Evolutionary conservation across 37 sponge, comb jelly and placozoan species (phyloP), one percentile per base, ranked within the genome.

Genomic region (Tethya wilhelma): DNA sequence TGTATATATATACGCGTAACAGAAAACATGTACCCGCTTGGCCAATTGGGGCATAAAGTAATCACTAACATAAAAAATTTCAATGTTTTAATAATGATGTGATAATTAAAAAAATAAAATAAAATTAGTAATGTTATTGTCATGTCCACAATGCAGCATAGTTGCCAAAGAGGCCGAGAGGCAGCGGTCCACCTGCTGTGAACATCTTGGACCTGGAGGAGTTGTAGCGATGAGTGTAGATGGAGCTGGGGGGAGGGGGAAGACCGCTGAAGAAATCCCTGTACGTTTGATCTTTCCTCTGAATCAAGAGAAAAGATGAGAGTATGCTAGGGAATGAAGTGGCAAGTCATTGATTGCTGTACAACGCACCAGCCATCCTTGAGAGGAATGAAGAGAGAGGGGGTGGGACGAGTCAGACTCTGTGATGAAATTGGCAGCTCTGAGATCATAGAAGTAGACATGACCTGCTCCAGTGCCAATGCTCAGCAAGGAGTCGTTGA

Each of bases 141-240:
- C 80, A 97, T 67, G 86, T 85, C 98, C 98, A 98, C 28, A 98
- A 55, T 23, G 89, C 84, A 14, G 91, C 90, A 74, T 98, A 98
- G 85, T 92, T 98, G 4, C 98, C 98, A 85, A 68, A 78, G 34
- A 98, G 84, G 31, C 95, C 98, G 0, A 94, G 73, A 28, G 92
- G 93, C 1, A 93, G 81, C 31, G 98, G 98, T 0, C 98, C 98
- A 0, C 98, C 98, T 38, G 95, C 95, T 2, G 90, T 75, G 64
- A 95, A 94, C 9, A 98, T 63, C 66, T 90, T 87, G 22, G 88
- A 77, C 46, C 86, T 81, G 26, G 79, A 75, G n/a, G 93, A 91
- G 59, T 90, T 94, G 74, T 98, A 98, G 33, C 78, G 77, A 76
- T 98, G 98, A 23, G 98, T 93, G 67, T 95, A 95, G 36, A 98